Base-by-base conservation (phyloP, 2,113 vertebrate genomes). In the Heterochromis multidens region DNA sequence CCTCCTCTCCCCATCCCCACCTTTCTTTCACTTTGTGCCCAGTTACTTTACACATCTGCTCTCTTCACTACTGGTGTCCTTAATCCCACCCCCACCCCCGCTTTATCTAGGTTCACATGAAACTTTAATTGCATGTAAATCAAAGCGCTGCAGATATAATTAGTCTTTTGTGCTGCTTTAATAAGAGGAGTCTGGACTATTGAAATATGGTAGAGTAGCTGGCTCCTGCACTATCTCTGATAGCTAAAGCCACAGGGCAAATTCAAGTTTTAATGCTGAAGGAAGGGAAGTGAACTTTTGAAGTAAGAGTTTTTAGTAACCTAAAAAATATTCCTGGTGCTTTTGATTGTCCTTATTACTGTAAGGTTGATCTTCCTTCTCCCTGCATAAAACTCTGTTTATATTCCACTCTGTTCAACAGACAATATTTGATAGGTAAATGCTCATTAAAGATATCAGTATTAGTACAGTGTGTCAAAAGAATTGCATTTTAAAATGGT, bases 41-140 rank as follows among this genome's bases (percentile, higher is more conserved):
- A 5, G 21, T 52, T 80, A 62, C 78, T 63, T 17, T 52, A 62
- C 59, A 80, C 60, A 77, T 46, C 77, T 57, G 58, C 70, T 57
- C 59, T 61, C 58, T 25, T 52, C 79, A 35, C 67, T n/a, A 57
- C 76, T 77, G 21, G 7, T 80, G 63, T 83, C 57, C 33, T 59
- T 35, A 54, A 62, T 46, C 79, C 77, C 72, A 77, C 62, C 46
- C 61, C 82, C n/a, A 52, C 77, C 65, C 78, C 91, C 82, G 77
- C 82, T 93, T 92, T 93, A 89, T 93, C 91, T 92, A 77, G 85
- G 85, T 87, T 88, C 91, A 83, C 87, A 92, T 94, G 93, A 92
- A 95, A 93, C 91, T 94, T 94, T 93, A 95, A 95, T 94, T 94
- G 92, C 91, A 93, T 94, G 94, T 93, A 93, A 93, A 94, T 94